These are phyloP conservation scores for Parauchenoglanis punctatus DNA, from an alignment of 2,797 vertebrate species.

Conservation along the genomic window DNA sequence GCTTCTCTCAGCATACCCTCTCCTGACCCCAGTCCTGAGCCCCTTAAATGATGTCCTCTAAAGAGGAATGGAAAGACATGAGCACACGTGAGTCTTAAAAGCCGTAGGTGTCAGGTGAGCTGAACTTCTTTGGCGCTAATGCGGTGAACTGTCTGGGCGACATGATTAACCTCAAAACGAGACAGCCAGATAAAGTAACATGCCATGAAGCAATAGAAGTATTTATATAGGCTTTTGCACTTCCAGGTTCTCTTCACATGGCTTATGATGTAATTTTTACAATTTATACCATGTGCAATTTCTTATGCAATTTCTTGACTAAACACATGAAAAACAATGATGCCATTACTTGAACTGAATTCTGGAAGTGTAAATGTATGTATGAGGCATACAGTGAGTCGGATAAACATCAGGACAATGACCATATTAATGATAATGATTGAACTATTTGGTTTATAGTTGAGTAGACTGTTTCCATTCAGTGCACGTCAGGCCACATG, in stretches of 20 bases:
- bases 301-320: neutral
- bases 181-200: neutral
- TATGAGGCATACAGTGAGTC: no score
- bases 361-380: neutral
- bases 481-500: neutral
- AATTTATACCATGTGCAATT: no score
- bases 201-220: neutral
- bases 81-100: conserved; percentile 66
- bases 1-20: neutral
- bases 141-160: neutral
- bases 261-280: neutral
- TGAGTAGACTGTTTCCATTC: neutral
- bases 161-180: neutral
- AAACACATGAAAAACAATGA: neutral
- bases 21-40: conserved; percentile 57
- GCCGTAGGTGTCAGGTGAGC: conserved; percentile 56
- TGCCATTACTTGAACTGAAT: neutral
- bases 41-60: conserved; percentile 54
- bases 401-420: neutral
- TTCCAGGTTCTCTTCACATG: neutral
- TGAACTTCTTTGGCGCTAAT: conserved; percentile 25
- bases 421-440: neutral
- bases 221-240: neutral
- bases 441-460: neutral
- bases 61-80: conserved; percentile 62